Percentiles rank a stretch among this genome's conserved stretches.
phyloP scores from a whole-genome alignment of 2,888 invertebrate species.

The Nymphalis c-album region DNA sequence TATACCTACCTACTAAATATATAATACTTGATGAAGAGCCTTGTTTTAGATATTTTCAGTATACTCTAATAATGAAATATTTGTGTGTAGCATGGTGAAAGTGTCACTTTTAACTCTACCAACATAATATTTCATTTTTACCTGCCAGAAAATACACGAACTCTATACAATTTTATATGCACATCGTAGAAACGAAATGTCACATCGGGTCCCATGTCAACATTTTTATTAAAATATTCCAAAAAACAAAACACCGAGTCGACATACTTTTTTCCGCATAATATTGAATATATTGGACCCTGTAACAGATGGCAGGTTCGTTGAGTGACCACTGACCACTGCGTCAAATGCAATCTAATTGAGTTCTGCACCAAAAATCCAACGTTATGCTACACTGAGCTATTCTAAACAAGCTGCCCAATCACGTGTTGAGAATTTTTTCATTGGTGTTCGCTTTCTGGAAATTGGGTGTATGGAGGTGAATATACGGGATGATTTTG shows the following conservation, averaged over 20 bases:
- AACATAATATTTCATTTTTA: neutral
- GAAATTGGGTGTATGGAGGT: constrained; percentile 29
- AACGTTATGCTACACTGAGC: constrained; percentile 23
- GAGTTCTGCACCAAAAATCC: constrained; percentile 27
- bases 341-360: constrained; percentile 23
- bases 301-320: constrained; percentile 11
- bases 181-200: neutral
- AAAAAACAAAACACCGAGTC: constrained; percentile 3
- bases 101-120: neutral
- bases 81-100: too few relatives aligned
- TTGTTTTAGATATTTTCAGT: too few relatives aligned
- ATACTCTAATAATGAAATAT: too few relatives aligned
- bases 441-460: constrained; percentile 29
- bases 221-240: constrained; percentile 13
- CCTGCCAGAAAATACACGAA: neutral
- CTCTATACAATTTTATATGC: neutral
- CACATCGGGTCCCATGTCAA: neutral
- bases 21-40: too few relatives aligned
- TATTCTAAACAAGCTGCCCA: constrained; percentile 39
- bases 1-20: too few relatives aligned
- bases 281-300: constrained; percentile 19
- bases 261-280: constrained; percentile 6
- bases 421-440: constrained; percentile 40
- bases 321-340: constrained; percentile 15
- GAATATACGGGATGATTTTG: constrained; percentile 27